These are phyloP conservation scores for Caiman crocodilus DNA, from an alignment of 2,797 vertebrate species.

Conservation along the genomic window DNA sequence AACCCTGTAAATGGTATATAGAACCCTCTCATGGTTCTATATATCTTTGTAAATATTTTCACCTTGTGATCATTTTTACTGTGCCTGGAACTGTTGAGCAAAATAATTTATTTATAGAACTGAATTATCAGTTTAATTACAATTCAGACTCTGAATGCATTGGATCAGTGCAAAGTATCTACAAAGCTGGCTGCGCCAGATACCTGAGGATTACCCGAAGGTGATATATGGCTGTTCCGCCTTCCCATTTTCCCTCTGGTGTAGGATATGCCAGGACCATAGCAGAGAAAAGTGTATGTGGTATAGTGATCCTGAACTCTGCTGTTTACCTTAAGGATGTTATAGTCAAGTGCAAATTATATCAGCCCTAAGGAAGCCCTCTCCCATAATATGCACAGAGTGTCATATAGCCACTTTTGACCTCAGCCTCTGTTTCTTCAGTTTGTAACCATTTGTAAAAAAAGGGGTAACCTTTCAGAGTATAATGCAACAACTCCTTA, in stretches of 20 bases:
- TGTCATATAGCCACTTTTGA: background rate
- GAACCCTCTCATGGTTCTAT: constrained; percentile 66
- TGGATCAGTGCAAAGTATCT: background rate
- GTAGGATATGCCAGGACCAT: accelerated
- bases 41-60: constrained; percentile 75
- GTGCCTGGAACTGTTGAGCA: constrained; percentile 42
- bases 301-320: background rate
- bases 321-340: background rate
- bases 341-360: background rate
- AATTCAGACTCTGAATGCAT: constrained; percentile 53
- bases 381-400: background rate
- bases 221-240: background rate
- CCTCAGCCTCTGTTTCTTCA: background rate
- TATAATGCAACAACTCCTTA: accelerated
- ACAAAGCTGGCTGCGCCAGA: background rate
- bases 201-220: background rate
- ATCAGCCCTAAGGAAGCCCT: background rate
- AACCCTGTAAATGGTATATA: constrained; percentile 76
- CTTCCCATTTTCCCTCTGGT: background rate
- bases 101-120: constrained; percentile 74
- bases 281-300: background rate
- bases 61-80: constrained; percentile 71
- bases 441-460: background rate
- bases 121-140: constrained; percentile 71
- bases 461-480: background rate